A percentile compares a stretch with the other conserved stretches of the same genome.
These are phyloP conservation scores for Xenops minutus DNA, from an alignment of 2,797 vertebrate species.

Conservation along the genomic window DNA sequence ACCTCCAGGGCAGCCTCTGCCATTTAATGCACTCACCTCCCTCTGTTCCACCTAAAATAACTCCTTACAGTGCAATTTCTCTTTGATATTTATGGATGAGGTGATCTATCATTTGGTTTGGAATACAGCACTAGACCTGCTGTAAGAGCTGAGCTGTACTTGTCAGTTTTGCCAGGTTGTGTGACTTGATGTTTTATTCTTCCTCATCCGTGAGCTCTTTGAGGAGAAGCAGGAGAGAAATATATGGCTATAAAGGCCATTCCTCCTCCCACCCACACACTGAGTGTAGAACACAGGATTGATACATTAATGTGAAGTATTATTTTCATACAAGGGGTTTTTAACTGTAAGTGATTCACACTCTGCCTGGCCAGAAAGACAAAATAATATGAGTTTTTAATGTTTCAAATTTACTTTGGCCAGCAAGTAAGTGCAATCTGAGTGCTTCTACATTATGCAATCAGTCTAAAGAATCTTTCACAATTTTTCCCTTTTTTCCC, in stretches of 20 bases:
- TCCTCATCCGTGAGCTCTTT: not conserved
- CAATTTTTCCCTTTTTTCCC: not conserved
- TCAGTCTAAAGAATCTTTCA: constrained; percentile 10
- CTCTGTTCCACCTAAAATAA: not conserved
- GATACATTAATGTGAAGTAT: not conserved
- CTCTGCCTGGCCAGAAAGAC: not conserved
- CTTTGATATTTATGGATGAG: not conserved
- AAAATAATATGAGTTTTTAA: constrained; percentile 54
- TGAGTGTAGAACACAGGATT: not conserved
- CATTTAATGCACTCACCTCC: not conserved
- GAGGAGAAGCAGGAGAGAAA: not conserved
- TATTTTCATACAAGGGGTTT: constrained; percentile 8
- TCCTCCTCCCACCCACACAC: not conserved
- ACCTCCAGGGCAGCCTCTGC: not conserved
- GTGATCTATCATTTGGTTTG: not conserved
- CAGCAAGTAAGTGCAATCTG: constrained; percentile 24
- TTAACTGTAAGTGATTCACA: not conserved
- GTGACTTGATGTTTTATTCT: not conserved
- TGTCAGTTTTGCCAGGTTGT: not conserved
- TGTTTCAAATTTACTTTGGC: constrained; percentile 24
- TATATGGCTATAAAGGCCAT: not conserved
- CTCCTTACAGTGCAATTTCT: not conserved
- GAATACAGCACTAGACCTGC: not conserved
- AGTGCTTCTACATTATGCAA: not conserved
- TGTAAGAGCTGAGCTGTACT: not conserved